A percentile compares a stretch with the other conserved stretches of the same genome.
Conservation (phyloP, 2,113 vertebrate genomes). For the Hoplias malabaricus region DNA sequence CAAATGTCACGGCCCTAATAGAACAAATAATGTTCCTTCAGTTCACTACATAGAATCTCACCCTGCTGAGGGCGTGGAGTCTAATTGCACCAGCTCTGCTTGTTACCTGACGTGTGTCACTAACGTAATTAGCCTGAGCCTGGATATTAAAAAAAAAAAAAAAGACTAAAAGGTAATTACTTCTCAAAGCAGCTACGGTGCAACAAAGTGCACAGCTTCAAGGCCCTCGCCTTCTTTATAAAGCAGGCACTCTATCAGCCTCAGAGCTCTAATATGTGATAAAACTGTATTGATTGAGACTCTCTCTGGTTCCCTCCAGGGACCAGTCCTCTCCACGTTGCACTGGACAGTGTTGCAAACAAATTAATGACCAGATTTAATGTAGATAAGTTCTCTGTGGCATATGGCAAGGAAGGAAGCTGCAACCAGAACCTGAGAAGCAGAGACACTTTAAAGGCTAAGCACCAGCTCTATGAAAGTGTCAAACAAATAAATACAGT, state of each 20-base stretch:
- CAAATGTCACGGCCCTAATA: constrained; percentile 51
- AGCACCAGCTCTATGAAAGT: no score
- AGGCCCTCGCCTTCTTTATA: neutral
- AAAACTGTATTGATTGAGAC: neutral
- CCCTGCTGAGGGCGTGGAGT: constrained; percentile 33
- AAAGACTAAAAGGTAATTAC: constrained; percentile 37
- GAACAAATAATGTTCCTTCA: constrained; percentile 54
- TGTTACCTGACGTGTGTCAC: constrained; percentile 57
- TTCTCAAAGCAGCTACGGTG: constrained; percentile 19
- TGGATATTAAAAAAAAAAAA: constrained; percentile 28
- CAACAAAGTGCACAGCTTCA: constrained; percentile 18
- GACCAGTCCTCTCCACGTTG: constrained; percentile 54
- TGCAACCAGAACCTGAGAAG: no score
- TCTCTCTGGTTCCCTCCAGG: neutral
- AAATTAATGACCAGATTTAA: neutral
- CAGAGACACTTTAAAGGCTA: no score
- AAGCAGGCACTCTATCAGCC: neutral
- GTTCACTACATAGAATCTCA: constrained; percentile 39
- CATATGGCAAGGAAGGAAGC: no score
- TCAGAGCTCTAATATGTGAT: neutral
- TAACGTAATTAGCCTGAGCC: constrained; percentile 54
- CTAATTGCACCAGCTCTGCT: constrained; percentile 64
- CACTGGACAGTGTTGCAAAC: constrained; percentile 8
- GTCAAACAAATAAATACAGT: no score
- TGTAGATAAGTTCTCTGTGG: neutral